Base-by-base conservation (phyloP, 2,888 invertebrate species). In the Epirrhoe tristata region DNA sequence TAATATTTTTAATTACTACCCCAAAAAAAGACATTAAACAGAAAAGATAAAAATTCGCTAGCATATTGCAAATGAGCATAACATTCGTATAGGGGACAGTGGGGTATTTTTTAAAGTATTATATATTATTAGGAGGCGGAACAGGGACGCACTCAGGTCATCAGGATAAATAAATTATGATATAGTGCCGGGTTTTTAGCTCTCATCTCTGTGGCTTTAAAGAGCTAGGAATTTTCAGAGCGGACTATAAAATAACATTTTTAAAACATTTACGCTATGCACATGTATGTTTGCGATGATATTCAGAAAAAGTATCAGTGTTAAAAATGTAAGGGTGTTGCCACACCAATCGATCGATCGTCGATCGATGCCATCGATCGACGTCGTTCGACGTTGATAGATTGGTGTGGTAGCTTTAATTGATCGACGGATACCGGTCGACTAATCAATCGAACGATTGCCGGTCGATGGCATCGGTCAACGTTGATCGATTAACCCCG, bases 121-220 rank as follows among this genome's bases (percentile, higher is more conserved):
- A 76, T 85, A 85, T 88, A 87, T 88, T 74, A 88, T 88, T 84
- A 87, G 84, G 80, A 77, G 81, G 79, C 80, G 82, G 74, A 81
- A 79, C 90, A 87, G 89, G 84, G 77, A 82, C 86, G 89, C 85
- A 87, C 84, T 87, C 81, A 82, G 91, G 93, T 92, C 92, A 91
- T 88, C 91, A 83, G 89, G 83, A 91, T 88, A 89, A 91, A 91
- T 93, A 93, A 93, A 93, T 93, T 93, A 91, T 93, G 91, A 93
- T 91, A 88, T 91, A 93, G 91, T 90, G 87, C 75, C 78, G 82
- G 82, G 74, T 85, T 87, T 81, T 88, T 85, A 82, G 81, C 81
- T 80, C 81, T 80, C 88, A 82, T 86, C 86, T 87, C 82, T 76
- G 78, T 77, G 74, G 79, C 72, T 58, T 48, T 66, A 77, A 68